These are phyloP conservation scores for Syndactyla subalaris DNA, from an alignment of 2,797 vertebrate genomes.

Conservation along the genomic window DNA sequence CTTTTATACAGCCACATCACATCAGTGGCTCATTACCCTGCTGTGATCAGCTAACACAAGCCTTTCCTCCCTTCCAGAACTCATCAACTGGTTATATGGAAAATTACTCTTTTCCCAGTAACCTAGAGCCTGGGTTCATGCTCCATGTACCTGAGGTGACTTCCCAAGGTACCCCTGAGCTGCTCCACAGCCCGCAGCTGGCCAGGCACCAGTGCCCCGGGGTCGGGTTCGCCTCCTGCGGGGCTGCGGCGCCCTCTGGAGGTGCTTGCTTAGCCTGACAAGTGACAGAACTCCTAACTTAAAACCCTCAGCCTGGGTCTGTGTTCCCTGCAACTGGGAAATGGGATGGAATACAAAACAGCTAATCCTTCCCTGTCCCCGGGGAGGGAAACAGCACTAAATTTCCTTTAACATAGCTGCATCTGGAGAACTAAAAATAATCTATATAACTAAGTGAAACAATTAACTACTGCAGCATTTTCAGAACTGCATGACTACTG, in stretches of 20 bases:
- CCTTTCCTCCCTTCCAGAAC: not conserved
- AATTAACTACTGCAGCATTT: not conserved
- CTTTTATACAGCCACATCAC: not conserved
- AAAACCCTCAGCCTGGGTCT: not conserved
- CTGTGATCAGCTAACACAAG: not conserved
- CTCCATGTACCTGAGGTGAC: not conserved
- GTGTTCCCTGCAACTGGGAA: not conserved
- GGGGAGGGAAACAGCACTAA: not conserved
- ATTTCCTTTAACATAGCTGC: not conserved
- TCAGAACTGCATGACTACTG: not conserved
- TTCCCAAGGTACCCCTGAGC: not conserved
- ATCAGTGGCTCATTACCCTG: not conserved
- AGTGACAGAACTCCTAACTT: not conserved
- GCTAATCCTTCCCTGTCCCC: not conserved
- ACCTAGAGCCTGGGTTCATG: not conserved
- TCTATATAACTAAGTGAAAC: not conserved
- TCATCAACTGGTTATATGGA: not conserved
- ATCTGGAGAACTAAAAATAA: not conserved
- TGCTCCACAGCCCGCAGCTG: not conserved
- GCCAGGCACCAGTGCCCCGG: rapidly evolving
- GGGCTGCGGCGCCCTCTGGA: slow-evolving; percentile 44
- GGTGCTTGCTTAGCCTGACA: not conserved
- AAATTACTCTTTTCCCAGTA: not conserved
- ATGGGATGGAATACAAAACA: not conserved
- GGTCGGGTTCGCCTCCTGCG: not conserved